Conservation (phyloP, 2,888 invertebrate genomes). For the Leptopterna dolabrata region DNA sequence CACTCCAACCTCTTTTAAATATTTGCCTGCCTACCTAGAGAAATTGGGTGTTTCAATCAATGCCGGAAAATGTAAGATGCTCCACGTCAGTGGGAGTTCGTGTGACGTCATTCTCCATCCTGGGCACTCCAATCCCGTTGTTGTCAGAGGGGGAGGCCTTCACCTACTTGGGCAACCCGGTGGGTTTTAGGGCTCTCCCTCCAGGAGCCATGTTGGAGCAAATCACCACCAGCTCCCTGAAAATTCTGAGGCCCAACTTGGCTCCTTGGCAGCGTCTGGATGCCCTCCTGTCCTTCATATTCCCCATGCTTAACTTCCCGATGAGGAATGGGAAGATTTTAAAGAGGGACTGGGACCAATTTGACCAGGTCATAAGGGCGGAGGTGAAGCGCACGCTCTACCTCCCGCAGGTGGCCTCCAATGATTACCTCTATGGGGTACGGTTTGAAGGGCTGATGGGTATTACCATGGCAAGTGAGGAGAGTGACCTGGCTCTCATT, state of each 20-base stretch:
- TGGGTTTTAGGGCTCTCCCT: constrained; percentile 36
- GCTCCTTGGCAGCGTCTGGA: constrained; percentile 44
- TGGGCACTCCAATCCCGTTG: no score
- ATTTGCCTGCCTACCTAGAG: no score
- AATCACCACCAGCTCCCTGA: no score
- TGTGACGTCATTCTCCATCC: background rate
- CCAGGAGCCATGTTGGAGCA: background rate
- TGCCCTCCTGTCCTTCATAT: constrained; percentile 16
- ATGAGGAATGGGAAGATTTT: no score
- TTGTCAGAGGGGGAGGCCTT: constrained; percentile 21
- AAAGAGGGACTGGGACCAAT: no score
- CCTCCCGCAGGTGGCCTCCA: constrained; percentile 38
- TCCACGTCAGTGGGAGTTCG: background rate
- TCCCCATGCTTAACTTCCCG: no score
- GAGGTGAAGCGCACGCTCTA: constrained; percentile 29
- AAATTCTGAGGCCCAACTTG: background rate
- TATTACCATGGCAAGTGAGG: no score
- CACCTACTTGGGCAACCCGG: constrained; percentile 34
- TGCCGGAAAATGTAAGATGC: constrained; percentile 5
- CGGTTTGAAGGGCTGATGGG: constrained; percentile 37
- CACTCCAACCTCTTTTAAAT: background rate
- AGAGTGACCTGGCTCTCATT: no score
- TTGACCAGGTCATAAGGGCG: no score
- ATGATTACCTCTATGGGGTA: constrained; percentile 42
- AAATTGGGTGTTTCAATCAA: background rate